Evolutionary conservation across 2,113 vertebrate genomes (phyloP).

Genomic region (Tragelaphus buxtoni): DNA sequence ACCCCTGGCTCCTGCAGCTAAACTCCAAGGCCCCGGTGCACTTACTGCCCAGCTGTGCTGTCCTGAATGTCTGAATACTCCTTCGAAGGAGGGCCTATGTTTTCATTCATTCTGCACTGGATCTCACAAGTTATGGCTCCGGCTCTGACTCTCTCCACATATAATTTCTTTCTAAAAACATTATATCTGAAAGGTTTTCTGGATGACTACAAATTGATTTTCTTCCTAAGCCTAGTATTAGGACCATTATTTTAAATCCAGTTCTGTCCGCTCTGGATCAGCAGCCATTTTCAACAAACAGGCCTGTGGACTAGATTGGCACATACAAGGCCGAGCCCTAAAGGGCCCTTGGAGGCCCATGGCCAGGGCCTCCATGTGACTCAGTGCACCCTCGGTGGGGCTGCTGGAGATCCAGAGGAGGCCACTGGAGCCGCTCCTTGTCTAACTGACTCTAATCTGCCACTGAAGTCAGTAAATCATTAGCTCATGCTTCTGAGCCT

Average conservation of each 20-base stretch:
- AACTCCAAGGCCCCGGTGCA: not conserved
- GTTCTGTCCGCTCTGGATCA: not conserved
- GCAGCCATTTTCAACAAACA: not conserved
- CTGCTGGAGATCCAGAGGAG: not conserved
- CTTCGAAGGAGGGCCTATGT: not conserved
- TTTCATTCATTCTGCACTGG: too few species aligned
- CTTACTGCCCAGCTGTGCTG: not conserved
- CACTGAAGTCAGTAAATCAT: accelerated
- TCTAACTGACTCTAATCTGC: not conserved
- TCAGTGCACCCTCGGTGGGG: not conserved
- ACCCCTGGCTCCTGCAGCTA: not conserved
- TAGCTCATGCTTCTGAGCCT: not conserved
- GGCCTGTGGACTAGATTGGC: accelerated
- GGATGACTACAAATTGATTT: not conserved
- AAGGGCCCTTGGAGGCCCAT: accelerated
- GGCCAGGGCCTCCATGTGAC: not conserved
- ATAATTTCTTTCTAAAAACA: not conserved
- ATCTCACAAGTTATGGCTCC: not conserved
- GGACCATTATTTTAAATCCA: not conserved
- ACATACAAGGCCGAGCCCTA: accelerated
- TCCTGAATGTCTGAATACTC: not conserved
- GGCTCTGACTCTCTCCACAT: not conserved
- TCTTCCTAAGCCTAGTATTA: not conserved
- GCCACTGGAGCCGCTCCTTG: accelerated
- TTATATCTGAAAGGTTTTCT: not conserved